Evolutionary conservation across 2,113 vertebrate genomes (phyloP).

Genomic region (Genyomyrus donnyi): DNA sequence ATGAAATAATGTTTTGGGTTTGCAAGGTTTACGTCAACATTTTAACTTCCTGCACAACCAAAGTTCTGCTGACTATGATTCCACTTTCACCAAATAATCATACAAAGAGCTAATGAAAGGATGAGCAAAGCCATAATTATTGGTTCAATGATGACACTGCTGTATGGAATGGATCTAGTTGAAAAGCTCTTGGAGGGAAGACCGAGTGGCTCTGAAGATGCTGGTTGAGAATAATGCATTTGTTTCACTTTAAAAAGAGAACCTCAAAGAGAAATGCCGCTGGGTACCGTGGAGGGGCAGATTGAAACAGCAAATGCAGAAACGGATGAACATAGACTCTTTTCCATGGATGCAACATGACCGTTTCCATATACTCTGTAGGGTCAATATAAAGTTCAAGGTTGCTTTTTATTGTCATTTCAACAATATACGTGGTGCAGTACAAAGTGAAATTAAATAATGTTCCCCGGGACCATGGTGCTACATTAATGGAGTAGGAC

Average conservation of each 20-base stretch:
- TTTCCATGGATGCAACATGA: background rate
- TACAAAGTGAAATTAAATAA: no score
- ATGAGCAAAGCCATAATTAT: background rate
- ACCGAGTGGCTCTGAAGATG: background rate
- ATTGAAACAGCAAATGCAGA: background rate
- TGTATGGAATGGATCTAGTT: background rate
- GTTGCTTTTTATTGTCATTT: no score
- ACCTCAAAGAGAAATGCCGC: background rate
- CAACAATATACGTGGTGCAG: no score
- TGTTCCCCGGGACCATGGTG: no score
- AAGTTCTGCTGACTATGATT: background rate
- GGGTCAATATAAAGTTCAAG: background rate
- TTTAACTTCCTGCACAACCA: background rate
- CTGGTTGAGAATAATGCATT: slow-evolving; percentile 4
- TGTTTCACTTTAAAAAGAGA: background rate
- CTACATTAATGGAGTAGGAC: no score
- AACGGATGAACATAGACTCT: background rate
- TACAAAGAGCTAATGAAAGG: slow-evolving; percentile 3
- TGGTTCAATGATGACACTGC: background rate
- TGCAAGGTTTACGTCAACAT: background rate
- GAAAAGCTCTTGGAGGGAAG: background rate
- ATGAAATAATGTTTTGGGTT: background rate
- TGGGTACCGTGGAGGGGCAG: background rate
- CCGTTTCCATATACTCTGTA: background rate
- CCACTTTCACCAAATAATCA: background rate